Percentiles rank a stretch among this genome's conserved stretches.
Conservation (phyloP, 2,797 vertebrate species). For the Sparidentex hasta region DNA sequence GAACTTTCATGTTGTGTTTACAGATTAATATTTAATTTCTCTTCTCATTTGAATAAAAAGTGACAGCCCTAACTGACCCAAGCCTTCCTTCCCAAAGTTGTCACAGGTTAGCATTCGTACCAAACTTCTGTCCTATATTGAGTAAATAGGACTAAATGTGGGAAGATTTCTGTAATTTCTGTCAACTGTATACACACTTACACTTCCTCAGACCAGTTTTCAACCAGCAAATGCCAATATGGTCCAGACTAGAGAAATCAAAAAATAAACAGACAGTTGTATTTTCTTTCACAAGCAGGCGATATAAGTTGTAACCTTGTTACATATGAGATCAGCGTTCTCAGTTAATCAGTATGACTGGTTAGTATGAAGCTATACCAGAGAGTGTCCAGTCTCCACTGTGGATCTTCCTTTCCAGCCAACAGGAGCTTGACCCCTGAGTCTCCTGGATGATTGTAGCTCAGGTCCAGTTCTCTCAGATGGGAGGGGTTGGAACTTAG, state of each 20-base stretch:
- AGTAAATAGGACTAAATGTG: not conserved
- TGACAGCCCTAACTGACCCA: too few species aligned
- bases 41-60: too few species aligned
- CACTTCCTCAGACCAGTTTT: constrained; percentile 17
- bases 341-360: not conserved
- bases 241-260: not conserved
- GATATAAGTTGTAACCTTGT: not conserved
- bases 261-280: not conserved
- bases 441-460: constrained; percentile 4
- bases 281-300: too few species aligned
- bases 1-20: too few species aligned
- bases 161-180: not conserved
- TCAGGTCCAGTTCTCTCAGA: constrained; percentile 31
- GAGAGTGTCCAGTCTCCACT: constrained; percentile 22
- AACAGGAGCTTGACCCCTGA: not conserved
- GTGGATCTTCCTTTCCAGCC: not conserved
- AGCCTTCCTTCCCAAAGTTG: too few species aligned
- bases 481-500: constrained; percentile 21
- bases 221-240: not conserved
- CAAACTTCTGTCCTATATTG: not conserved
- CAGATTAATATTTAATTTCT: too few species aligned
- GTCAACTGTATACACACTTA: constrained; percentile 5
- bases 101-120: too few species aligned
- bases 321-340: not conserved
- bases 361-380: not conserved